A percentile compares a stretch with the other conserved stretches of the same genome.
phyloP scores from a whole-genome alignment of 1,140 invertebrate genomes.

The Drosophila quadrilineata region DNA sequence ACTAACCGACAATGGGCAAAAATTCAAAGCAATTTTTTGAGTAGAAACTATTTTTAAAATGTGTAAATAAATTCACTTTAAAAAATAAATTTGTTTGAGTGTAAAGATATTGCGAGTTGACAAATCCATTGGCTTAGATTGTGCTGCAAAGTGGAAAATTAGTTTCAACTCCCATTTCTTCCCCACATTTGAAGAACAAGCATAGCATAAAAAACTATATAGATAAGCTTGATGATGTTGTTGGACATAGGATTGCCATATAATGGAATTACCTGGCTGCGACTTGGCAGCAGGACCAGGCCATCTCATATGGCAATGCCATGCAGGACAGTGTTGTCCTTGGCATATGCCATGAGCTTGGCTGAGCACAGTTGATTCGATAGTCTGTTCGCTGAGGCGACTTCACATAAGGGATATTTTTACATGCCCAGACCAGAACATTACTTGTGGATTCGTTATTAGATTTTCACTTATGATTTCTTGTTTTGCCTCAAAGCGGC shows the following conservation, averaged over 20 bases:
- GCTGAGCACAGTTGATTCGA: constrained; percentile 72
- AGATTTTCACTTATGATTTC: constrained; percentile 58
- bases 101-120: constrained; percentile 15
- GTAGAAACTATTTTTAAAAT: no score
- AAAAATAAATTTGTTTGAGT: no score
- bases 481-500: constrained; percentile 14
- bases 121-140: constrained; percentile 38
- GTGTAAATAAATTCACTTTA: no score
- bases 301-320: background rate
- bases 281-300: background rate
- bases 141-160: constrained; percentile 59
- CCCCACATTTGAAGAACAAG: no score
- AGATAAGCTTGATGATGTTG: constrained; percentile 3
- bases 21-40: no score
- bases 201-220: constrained; percentile 1
- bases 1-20: no score
- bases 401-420: background rate
- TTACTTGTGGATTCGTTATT: constrained; percentile 45
- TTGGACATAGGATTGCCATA: constrained; percentile 56
- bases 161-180: constrained; percentile 42
- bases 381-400: constrained; percentile 12
- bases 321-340: constrained; percentile 11
- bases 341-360: constrained; percentile 70
- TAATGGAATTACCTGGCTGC: constrained; percentile 64
- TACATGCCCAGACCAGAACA: background rate